Conservation (phyloP, 2,797 vertebrate species). For the Xenentodon cancila region DNA sequence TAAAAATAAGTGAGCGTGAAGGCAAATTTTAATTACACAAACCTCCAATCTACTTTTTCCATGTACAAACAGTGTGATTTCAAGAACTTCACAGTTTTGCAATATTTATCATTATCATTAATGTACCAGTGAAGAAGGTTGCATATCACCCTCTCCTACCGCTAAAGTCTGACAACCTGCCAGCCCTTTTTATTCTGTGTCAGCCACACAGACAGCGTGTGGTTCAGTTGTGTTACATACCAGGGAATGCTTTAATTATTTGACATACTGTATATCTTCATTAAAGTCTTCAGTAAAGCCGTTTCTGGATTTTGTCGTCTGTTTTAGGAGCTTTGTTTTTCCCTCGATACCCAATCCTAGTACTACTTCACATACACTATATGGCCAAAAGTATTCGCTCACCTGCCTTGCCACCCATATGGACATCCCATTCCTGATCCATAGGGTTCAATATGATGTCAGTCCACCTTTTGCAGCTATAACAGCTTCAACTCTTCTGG, state of each 20-base stretch:
- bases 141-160: conserved; percentile 38
- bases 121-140: background rate
- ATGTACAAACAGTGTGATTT: background rate
- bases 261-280: conserved; percentile 49
- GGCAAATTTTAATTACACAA: conserved; percentile 13
- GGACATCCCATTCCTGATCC: too few species aligned
- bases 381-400: too few species aligned
- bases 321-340: background rate
- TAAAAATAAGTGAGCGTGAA: conserved; percentile 16
- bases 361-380: too few species aligned
- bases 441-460: too few species aligned
- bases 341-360: too few species aligned
- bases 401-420: too few species aligned
- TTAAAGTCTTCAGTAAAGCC: conserved; percentile 72
- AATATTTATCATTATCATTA: conserved; percentile 9
- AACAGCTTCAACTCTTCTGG: too few species aligned
- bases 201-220: conserved; percentile 32
- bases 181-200: conserved; percentile 37
- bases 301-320: conserved; percentile 22
- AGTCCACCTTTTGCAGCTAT: too few species aligned
- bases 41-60: conserved; percentile 18
- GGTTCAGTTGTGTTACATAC: conserved; percentile 57
- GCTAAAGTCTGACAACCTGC: conserved; percentile 26
- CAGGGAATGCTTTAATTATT: conserved; percentile 69
- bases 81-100: conserved; percentile 12